phyloP scores from a whole-genome alignment of 1,140 invertebrate species.

The Dendrolimus kikuchii region DNA sequence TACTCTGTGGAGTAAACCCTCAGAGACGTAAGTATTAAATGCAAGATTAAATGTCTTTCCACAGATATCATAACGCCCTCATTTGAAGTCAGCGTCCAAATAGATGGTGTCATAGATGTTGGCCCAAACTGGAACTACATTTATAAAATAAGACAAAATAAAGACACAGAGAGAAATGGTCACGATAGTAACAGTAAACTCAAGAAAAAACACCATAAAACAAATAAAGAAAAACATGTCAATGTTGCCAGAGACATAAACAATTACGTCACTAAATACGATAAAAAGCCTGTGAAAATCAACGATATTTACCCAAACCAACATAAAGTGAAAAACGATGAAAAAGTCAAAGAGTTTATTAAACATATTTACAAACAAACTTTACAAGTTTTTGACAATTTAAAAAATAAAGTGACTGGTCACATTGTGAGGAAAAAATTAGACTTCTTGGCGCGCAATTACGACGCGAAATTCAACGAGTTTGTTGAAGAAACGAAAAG shows the following conservation, averaged over 20 bases:
- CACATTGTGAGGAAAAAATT: constrained; percentile 14
- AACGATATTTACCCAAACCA: constrained; percentile 1
- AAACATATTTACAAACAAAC: constrained; percentile 24
- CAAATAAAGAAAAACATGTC: not conserved
- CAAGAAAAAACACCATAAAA: not conserved
- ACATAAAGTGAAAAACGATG: constrained; percentile 19
- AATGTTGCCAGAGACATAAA: not conserved
- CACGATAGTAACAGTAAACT: not conserved
- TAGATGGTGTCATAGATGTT: constrained; percentile 24
- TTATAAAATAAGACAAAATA: constrained; percentile 4
- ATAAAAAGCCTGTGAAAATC: not conserved
- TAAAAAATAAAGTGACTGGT: constrained; percentile 17
- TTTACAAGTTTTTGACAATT: constrained; percentile 21
- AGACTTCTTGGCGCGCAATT: constrained; percentile 14
- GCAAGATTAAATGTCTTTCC: too few species aligned
- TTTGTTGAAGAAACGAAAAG: constrained; percentile 20
- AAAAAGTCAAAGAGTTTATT: constrained; percentile 20
- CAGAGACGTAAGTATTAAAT: too few species aligned
- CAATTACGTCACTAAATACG: not conserved
- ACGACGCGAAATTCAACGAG: constrained; percentile 24
- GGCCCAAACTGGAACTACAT: constrained; percentile 24
- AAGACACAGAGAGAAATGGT: not conserved
- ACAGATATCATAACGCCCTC: too few species aligned
- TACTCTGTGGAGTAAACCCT: too few species aligned
- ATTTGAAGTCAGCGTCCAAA: constrained; percentile 7